Evolutionary conservation across 1,140 invertebrate species (phyloP).

Genomic region (Mycetomoellerius zeteki): DNA sequence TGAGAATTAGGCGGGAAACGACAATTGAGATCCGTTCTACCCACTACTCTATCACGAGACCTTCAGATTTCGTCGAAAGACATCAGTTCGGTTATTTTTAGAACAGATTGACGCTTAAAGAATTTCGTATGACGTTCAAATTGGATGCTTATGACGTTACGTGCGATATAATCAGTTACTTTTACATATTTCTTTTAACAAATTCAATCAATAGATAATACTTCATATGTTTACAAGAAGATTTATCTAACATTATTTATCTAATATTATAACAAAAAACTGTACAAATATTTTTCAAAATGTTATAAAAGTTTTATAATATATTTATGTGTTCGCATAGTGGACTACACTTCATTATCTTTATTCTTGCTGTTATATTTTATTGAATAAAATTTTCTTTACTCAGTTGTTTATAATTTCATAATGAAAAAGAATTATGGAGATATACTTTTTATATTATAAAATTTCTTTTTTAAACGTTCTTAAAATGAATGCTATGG

Average conservation of each 20-base stretch:
- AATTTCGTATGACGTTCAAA: not conserved
- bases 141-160: not conserved
- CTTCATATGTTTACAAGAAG: not conserved
- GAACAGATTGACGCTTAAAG: slow-evolving; percentile 9
- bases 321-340: not conserved
- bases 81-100: slow-evolving; percentile 28
- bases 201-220: not conserved
- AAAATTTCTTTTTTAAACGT: not conserved
- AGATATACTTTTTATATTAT: not conserved
- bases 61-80: not conserved
- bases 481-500: not conserved
- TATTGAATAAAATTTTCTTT: not conserved
- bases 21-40: slow-evolving; percentile 32
- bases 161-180: not conserved
- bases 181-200: not conserved
- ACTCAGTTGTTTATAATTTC: not conserved
- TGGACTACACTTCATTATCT: not conserved
- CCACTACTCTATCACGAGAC: not conserved
- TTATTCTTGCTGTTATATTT: not conserved
- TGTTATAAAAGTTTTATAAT: not conserved
- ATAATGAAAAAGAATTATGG: not conserved
- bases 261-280: not conserved
- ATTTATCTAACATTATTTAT: not conserved
- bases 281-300: not conserved
- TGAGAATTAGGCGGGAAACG: slow-evolving; percentile 73